phyloP scores from a whole-genome alignment of 1,140 invertebrate genomes.

The Leptinotarsa defecta region DNA sequence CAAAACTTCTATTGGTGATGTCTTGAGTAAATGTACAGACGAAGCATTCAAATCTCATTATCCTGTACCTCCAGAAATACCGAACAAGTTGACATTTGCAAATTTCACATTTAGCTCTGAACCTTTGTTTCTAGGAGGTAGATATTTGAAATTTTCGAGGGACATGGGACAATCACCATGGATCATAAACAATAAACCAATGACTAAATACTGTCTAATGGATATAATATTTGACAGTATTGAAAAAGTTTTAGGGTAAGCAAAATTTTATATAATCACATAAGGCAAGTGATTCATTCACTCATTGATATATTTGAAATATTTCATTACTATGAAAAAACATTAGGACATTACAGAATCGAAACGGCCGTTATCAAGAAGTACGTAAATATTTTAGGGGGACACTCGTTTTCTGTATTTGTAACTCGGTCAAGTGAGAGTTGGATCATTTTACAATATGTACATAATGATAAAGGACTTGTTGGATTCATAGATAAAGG shows the following conservation, averaged over 20 bases:
- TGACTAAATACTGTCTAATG: slow-evolving; percentile 86
- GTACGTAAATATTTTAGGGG: too few species aligned
- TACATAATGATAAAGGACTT: too few species aligned
- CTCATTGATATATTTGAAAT: too few species aligned
- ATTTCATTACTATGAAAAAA: too few species aligned
- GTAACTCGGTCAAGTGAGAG: too few species aligned
- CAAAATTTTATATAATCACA: slow-evolving; percentile 22
- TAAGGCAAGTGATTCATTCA: too few species aligned
- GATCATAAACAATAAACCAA: slow-evolving; percentile 81
- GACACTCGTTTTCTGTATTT: too few species aligned
- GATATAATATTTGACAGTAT: slow-evolving; percentile 79
- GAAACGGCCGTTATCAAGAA: too few species aligned
- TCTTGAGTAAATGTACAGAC: slow-evolving; percentile 58
- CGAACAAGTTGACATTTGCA: slow-evolving; percentile 52
- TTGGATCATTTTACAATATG: too few species aligned
- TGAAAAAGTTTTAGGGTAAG: slow-evolving; percentile 60
- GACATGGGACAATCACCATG: slow-evolving; percentile 92
- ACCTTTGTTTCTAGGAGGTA: slow-evolving; percentile 66
- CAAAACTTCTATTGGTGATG: slow-evolving; percentile 33
- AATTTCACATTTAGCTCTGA: slow-evolving; percentile 60
- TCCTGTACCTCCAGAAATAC: slow-evolving; percentile 57
- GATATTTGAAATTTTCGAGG: slow-evolving; percentile 89
- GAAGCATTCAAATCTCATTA: slow-evolving; percentile 58
- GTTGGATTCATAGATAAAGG: too few species aligned
- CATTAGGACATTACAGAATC: too few species aligned